Conservation (phyloP, 1,140 invertebrate genomes). For the Epicauta chinensis region DNA sequence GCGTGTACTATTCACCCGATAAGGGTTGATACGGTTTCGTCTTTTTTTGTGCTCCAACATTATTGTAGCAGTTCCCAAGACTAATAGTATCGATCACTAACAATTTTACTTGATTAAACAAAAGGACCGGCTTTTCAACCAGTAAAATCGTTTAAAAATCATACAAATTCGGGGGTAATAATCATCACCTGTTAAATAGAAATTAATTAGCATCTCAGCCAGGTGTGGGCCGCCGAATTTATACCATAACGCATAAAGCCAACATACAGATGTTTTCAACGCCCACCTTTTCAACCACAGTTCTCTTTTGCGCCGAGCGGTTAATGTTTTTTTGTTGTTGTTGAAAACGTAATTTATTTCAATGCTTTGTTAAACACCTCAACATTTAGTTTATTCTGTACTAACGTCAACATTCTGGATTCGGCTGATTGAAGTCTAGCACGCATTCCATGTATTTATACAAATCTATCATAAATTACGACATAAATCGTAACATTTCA, state of each 20-base stretch:
- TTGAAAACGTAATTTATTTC: slow-evolving; percentile 8
- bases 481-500: no score
- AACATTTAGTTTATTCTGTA: slow-evolving; percentile 8
- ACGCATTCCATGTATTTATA: slow-evolving; percentile 3
- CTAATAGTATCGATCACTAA: not conserved
- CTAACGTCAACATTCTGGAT: slow-evolving; percentile 6
- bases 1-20: slow-evolving; percentile 6
- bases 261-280: slow-evolving; percentile 16
- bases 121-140: no score
- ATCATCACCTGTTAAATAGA: not conserved
- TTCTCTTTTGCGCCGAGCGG: not conserved
- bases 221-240: slow-evolving; percentile 11
- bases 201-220: slow-evolving; percentile 12
- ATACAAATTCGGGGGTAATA: not conserved
- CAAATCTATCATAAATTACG: no score
- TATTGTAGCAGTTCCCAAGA: slow-evolving; percentile 8
- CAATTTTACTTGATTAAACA: no score
- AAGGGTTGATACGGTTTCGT: not conserved
- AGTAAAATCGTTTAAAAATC: not conserved
- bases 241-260: slow-evolving; percentile 10
- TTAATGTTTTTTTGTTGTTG: no score
- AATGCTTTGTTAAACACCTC: slow-evolving; percentile 15
- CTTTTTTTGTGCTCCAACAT: slow-evolving; percentile 3
- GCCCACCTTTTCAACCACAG: slow-evolving; percentile 4
- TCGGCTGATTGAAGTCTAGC: slow-evolving; percentile 10